Conservation (phyloP, 1,140 invertebrate species). For the Drosophila sp. region DNA sequence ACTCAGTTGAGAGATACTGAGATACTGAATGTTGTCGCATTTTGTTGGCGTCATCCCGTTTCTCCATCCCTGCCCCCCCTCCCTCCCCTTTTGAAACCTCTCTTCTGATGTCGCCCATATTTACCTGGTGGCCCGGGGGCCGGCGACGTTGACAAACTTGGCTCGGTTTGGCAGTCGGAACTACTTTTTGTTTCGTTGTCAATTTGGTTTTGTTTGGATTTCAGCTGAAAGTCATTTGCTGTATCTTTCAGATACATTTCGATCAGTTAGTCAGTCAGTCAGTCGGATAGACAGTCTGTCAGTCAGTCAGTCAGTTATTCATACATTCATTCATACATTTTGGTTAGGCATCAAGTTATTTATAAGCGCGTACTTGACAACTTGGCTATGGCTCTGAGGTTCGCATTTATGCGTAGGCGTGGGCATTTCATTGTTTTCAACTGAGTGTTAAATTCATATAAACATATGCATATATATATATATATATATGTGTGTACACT, state of each 20-base stretch:
- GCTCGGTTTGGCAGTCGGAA: constrained; percentile 59
- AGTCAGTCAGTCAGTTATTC: constrained; percentile 32
- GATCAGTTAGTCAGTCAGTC: constrained; percentile 39
- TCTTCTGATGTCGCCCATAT: neutral
- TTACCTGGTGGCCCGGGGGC: constrained; percentile 25
- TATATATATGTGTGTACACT: neutral
- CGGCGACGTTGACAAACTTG: constrained; percentile 64
- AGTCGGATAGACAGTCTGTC: constrained; percentile 14
- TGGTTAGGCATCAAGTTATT: constrained; percentile 51
- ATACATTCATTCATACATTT: constrained; percentile 36
- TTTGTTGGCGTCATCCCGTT: constrained; percentile 54
- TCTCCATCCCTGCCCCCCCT: constrained; percentile 45
- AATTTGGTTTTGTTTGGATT: constrained; percentile 45
- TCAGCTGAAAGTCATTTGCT: constrained; percentile 64
- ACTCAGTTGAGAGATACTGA: constrained; percentile 39
- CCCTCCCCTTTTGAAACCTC: neutral
- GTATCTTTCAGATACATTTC: constrained; percentile 50
- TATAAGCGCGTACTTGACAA: constrained; percentile 68
- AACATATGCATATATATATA: neutral
- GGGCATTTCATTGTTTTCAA: constrained; percentile 16
- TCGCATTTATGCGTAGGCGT: constrained; percentile 52
- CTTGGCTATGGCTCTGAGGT: constrained; percentile 30
- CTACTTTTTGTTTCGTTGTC: constrained; percentile 50
- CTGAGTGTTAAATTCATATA: neutral
- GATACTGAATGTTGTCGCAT: constrained; percentile 1